A percentile compares a stretch with the other conserved stretches of the same genome.
Evolutionary conservation across 2,888 invertebrate species (phyloP).

Genomic region (Pinctada fucata): DNA sequence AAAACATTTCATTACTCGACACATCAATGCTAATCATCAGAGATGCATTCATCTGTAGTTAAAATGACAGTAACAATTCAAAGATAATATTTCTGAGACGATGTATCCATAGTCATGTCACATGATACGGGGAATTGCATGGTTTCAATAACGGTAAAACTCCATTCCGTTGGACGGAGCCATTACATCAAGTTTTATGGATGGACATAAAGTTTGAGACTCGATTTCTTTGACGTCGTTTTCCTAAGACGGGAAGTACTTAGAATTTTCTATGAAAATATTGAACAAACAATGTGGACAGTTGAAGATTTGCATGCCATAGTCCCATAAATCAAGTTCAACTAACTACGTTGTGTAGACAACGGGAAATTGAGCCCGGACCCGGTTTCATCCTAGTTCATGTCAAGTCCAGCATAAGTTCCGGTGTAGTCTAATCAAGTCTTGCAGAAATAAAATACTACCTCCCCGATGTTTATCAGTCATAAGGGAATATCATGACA

Average conservation of each 20-base stretch:
- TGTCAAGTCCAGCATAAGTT: slow-evolving; percentile 30
- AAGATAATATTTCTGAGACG: too few relatives aligned
- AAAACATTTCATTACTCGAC: too few relatives aligned
- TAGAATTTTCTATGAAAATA: slow-evolving; percentile 34
- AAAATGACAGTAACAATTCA: too few relatives aligned
- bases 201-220: slow-evolving; percentile 17
- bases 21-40: too few relatives aligned
- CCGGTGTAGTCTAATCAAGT: slow-evolving; percentile 27
- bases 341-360: slow-evolving; percentile 5
- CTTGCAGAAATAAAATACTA: neutral
- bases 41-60: too few relatives aligned
- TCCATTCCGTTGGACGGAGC: slow-evolving; percentile 3
- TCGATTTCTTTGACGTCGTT: slow-evolving; percentile 5
- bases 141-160: neutral
- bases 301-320: slow-evolving; percentile 7
- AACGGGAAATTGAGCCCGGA: slow-evolving; percentile 40
- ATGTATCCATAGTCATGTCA: too few relatives aligned
- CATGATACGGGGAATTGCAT: neutral
- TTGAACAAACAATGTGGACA: neutral
- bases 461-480: slow-evolving; percentile 7
- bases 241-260: slow-evolving; percentile 36
- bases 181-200: slow-evolving; percentile 14
- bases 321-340: slow-evolving; percentile 23
- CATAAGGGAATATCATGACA: neutral
- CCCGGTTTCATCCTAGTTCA: slow-evolving; percentile 27